Percentiles rank a stretch among this genome's conserved stretches.
Evolutionary conservation across 2,888 invertebrate species (phyloP).

Genomic region (Callimorpha dominula): DNA sequence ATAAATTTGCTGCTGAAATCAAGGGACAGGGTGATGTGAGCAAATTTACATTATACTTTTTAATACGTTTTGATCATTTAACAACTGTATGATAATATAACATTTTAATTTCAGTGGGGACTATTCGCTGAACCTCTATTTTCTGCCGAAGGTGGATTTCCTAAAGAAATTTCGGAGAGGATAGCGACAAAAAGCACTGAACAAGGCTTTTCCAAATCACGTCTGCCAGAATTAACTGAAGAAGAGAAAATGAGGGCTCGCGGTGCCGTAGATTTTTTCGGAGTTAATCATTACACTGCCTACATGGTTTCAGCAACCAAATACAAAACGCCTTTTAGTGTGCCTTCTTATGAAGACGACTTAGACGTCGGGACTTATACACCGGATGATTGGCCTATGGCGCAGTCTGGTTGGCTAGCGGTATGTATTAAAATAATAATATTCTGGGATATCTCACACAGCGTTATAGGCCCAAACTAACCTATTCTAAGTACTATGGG

Average conservation of each 20-base stretch:
- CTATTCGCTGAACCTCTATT: constrained; percentile 75
- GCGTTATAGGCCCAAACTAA: not conserved
- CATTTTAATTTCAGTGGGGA: constrained; percentile 18
- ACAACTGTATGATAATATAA: not conserved
- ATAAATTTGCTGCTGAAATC: constrained; percentile 59
- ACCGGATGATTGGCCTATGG: constrained; percentile 60
- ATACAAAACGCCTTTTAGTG: constrained; percentile 37
- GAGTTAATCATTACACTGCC: constrained; percentile 90
- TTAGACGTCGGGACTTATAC: constrained; percentile 43
- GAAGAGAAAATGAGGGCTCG: constrained; percentile 65
- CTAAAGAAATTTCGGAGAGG: constrained; percentile 73
- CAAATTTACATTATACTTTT: not conserved
- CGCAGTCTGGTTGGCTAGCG: constrained; percentile 66
- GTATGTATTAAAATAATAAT: constrained; percentile 51
- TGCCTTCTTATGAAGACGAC: constrained; percentile 64
- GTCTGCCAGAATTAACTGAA: constrained; percentile 74
- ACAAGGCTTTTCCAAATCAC: constrained; percentile 73
- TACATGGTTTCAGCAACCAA: constrained; percentile 59
- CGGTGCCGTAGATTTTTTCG: constrained; percentile 71
- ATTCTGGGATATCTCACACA: not conserved
- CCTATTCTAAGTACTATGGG: too few relatives aligned
- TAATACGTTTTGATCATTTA: not conserved
- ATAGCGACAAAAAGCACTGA: constrained; percentile 73
- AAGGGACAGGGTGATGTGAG: constrained; percentile 37
- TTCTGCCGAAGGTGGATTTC: constrained; percentile 83